Evolutionary conservation across 2,113 vertebrate genomes (phyloP), one percentile per base, ranked within the genome.

Genomic region (Todiramphus saurophagus): DNA sequence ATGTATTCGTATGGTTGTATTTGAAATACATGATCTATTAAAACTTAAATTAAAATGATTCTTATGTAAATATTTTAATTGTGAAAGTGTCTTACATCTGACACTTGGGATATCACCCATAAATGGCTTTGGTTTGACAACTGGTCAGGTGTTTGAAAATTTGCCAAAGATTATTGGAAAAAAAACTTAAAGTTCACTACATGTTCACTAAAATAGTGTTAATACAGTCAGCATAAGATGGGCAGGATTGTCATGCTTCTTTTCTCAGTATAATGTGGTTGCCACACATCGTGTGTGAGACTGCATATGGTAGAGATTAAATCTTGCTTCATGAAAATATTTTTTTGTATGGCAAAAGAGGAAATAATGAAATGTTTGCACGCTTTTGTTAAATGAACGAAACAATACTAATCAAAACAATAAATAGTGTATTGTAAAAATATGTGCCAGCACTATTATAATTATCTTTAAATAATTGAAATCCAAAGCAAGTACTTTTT

Each of bases 101-200:
- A 21, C 43, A 60, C 77, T 63, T 55, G 41, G 48, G 28, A 80
- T 56, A 86, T 70, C 31, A 51, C 25, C 39, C 9, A 10, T 64
- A 21, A 80, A 39, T 41, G 27, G 15, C 28, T 90, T 88, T 91
- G 39, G 4, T 94, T 67, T 89, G 69, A 56, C 85, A 88, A 60
- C 2, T 18, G 12, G 48, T 70, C 41, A 41, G 41, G 11, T 41
- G 41, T 41, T 41, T 41, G 41, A 41, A 41, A 41, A 41, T 41
- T 41, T 12, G 41, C 41, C 12, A 73, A 81, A 18, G 2, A 50
- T 62, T 39, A 27, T 74, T 69, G 14, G 44, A 81, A 9, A 64
- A 73, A 30, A 67, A 50, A 16, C 7, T 15, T 82, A 69, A 74
- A 69, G 5, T 62, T 60, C 20, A 51, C 21, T 31, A 56, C 7